Evolutionary conservation across 2,113 vertebrate genomes (phyloP), one percentile per base, ranked within the genome.

Genomic region (Cololabis saira): DNA sequence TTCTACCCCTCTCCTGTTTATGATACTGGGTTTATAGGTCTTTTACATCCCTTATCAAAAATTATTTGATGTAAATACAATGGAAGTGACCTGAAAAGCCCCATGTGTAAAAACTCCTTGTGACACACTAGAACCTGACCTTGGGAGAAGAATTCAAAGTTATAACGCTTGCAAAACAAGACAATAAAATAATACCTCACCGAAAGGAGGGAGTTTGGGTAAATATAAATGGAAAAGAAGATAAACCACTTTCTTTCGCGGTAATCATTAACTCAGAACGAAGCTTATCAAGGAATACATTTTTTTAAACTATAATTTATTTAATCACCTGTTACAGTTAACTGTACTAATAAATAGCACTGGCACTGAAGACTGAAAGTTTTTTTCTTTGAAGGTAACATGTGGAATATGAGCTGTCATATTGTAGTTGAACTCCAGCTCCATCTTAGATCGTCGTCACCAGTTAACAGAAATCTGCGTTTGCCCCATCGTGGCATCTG

Each of bases 11-110:
- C 88, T 90, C 88, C 88, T 77, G 85, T 93, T 94, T 94, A 94
- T 92, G 91, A 87, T 86, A 76, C 72, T 43, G 43, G 87, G 77
- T 93, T 93, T 93, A 94, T 92, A 91, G 92, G 80, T 86, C 89
- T 95, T 94, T 94, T 93, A 92, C 84, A 81, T 93, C 92, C 94
- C 95, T 96, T 97, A 98, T 97, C 96, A 95, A 95, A 92, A 95
- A 95, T 91, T 94, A 95, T 96, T 97, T 97, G 94, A 95, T 94
- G 94, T 93, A 95, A 96, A 95, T 87, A 93, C 92, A 92, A 94
- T 92, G 89, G 92, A 95, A 95, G 85, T 94, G 93, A 93, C 93
- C 93, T 90, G 93, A 94, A 93, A 94, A 91, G 91, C 82, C 87
- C 87, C 60, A 80, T 94, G 93, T 94, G 94, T 93, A 96, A 96